Evolutionary conservation across 2,797 vertebrate species (phyloP), one percentile per base, ranked within the genome.

Genomic region (Falco rusticolus): DNA sequence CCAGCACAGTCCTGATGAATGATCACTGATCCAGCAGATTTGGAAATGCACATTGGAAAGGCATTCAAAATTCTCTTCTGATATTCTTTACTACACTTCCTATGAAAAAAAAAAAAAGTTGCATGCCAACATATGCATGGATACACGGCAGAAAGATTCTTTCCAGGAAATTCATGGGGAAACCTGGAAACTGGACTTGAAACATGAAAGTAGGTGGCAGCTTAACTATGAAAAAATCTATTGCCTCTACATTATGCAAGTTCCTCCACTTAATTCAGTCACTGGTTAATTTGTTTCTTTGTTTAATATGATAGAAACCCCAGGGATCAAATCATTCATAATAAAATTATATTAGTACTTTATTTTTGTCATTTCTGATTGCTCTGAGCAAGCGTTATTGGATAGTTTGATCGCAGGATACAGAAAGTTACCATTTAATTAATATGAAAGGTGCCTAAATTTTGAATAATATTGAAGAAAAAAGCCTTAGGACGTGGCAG

Each of bases 391-490:
- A 95, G 90, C 43, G 8, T 93, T 95, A 96, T 95, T 96, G 94
- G 94, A 94, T 94, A 89, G 96, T 92, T 95, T 96, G 96, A 95
- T 96, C 34, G 2, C 68, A 78, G 81, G 84, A 95, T 94, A 95
- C 92, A 96, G 95, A 95, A 95, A 95, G 93, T 96, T 96, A 68
- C 96, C 96, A 94, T 96, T 96, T 97, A 96, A 97, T 97, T 97
- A 97, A 89, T 94, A 95, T 77, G 83, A 96, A 94, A 92, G 94
- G 84, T 89, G 93, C 94, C 95, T 92, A 95, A 78, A 95, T 93
- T 96, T 96, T 96, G 94, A 97, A 94, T 96, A 95, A 95, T 90
- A 90, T 75, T 80, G 90, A 95, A 89, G 90, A 85, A 95, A 95
- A 95, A 92, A 93, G 91, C 93, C 95, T 93, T 60, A 96, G 96